phyloP scores from a whole-genome alignment of 2,888 invertebrate genomes.

The Dasysyrphus albostriatus region DNA sequence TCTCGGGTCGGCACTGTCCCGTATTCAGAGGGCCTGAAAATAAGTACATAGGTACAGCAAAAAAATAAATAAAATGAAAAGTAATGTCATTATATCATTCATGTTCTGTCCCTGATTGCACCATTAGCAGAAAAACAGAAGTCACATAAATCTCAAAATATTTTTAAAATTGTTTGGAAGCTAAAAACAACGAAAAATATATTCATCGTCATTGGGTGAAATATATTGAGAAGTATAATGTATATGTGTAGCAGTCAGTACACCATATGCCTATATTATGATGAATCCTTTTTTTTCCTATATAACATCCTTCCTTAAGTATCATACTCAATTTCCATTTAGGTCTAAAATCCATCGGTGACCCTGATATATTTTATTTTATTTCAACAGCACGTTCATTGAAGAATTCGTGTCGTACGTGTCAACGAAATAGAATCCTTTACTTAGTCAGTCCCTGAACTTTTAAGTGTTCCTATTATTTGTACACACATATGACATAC shows the following conservation, averaged over 20 bases:
- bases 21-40: too few species aligned
- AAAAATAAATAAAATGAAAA: too few species aligned
- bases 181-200: too few species aligned
- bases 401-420: constrained; percentile 37
- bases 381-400: constrained; percentile 55
- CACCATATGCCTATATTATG: neutral
- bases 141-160: neutral
- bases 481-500: neutral
- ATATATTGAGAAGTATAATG: too few species aligned
- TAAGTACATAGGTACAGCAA: too few species aligned
- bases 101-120: too few species aligned
- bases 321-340: constrained; percentile 22
- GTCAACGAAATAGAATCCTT: constrained; percentile 39
- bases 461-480: constrained; percentile 38
- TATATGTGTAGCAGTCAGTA: too few species aligned
- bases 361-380: constrained; percentile 57
- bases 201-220: too few species aligned
- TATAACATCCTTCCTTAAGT: neutral
- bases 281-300: neutral
- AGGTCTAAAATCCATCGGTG: constrained; percentile 17
- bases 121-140: too few species aligned
- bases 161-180: too few species aligned
- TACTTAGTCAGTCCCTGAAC: constrained; percentile 44
- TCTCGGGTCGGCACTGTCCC: too few species aligned
- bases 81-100: too few species aligned